Evolutionary conservation across 2,113 vertebrate genomes (phyloP).

Genomic region (Mesitornis unicolor): DNA sequence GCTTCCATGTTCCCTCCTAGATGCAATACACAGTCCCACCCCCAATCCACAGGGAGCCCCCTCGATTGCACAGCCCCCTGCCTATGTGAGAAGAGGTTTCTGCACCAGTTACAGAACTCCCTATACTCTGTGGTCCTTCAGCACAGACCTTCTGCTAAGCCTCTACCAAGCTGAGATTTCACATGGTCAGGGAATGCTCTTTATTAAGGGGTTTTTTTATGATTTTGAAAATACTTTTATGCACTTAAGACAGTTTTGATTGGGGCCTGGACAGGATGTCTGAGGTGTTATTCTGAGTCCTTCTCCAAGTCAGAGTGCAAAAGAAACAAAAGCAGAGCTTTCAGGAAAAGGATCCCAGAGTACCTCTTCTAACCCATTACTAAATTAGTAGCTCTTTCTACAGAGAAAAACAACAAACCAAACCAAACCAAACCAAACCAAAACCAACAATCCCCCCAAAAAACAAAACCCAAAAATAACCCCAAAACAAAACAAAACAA

Average conservation of each 20-base stretch:
- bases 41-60: background rate
- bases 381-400: background rate
- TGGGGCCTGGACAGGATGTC: too few relatives aligned
- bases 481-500: too few relatives aligned
- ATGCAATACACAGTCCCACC: background rate
- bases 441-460: too few relatives aligned
- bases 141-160: background rate
- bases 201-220: background rate
- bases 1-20: background rate
- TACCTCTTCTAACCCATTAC: background rate
- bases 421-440: too few relatives aligned
- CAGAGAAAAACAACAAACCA: too few relatives aligned
- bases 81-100: accelerated
- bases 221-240: background rate
- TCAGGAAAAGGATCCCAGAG: background rate
- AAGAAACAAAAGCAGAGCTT: background rate
- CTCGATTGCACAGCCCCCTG: background rate
- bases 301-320: background rate
- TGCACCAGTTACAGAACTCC: background rate
- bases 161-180: background rate
- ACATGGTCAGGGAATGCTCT: background rate
- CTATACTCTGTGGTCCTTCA: background rate
- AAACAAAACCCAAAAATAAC: too few relatives aligned
- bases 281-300: background rate
- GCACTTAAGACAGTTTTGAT: background rate